These are phyloP conservation scores for Pristionchus japonicus DNA, from an alignment of 2,888 invertebrate genomes.

Conservation along the genomic window DNA sequence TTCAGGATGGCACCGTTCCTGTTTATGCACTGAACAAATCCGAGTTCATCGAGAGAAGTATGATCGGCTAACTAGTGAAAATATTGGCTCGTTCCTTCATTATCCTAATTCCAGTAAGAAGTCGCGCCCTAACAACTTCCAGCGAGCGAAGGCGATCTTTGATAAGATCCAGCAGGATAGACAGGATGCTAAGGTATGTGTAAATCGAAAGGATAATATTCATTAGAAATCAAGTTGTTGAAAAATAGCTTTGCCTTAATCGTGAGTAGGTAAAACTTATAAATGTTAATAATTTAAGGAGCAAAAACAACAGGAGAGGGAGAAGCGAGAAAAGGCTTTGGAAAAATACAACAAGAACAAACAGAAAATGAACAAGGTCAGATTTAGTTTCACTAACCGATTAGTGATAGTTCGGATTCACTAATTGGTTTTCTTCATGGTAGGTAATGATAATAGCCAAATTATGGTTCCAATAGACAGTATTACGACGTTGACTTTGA, in stretches of 20 bases:
- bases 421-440: too few species aligned
- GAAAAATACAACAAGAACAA: constrained; percentile 55
- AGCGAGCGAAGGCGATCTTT: constrained; percentile 46
- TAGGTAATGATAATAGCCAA: too few species aligned
- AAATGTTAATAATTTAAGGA: neutral
- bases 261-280: neutral
- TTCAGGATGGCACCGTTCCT: too few species aligned
- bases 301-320: constrained; percentile 29
- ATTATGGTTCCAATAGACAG: too few species aligned
- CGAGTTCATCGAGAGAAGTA: too few species aligned
- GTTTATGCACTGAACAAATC: too few species aligned
- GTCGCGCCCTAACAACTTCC: constrained; percentile 46
- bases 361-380: constrained; percentile 64
- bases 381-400: neutral
- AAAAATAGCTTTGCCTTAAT: too few species aligned
- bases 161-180: constrained; percentile 36
- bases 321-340: constrained; percentile 53
- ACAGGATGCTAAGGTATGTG: constrained; percentile 6
- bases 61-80: too few species aligned
- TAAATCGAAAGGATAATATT: too few species aligned
- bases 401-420: too few species aligned
- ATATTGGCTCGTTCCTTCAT: neutral
- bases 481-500: too few species aligned
- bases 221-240: too few species aligned
- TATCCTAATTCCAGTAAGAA: constrained; percentile 26